Percentiles rank a stretch among this genome's conserved stretches.
Evolutionary conservation across 1,140 invertebrate genomes (phyloP).

Genomic region (Parapsyche elsis): DNA sequence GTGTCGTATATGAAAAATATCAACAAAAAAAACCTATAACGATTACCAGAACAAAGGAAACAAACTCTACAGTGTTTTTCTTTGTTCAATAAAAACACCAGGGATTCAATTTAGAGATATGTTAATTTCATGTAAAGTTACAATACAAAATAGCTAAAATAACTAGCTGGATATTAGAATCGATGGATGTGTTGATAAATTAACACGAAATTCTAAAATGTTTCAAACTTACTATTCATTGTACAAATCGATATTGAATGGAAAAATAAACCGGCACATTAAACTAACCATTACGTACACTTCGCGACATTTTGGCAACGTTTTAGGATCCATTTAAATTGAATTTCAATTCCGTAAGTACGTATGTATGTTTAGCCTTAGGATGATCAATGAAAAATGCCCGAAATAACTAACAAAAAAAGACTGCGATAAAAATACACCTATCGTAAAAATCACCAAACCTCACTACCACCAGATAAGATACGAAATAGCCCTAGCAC

Average conservation of each 20-base stretch:
- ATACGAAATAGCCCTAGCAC: background rate
- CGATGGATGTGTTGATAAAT: background rate
- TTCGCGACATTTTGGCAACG: background rate
- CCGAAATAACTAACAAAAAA: background rate
- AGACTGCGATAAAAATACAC: no score
- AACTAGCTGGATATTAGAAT: background rate
- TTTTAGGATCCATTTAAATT: background rate
- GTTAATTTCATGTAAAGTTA: no score
- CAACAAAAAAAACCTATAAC: background rate
- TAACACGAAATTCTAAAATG: background rate
- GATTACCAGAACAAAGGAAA: background rate
- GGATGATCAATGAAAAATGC: background rate
- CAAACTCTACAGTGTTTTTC: background rate
- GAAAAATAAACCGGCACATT: background rate
- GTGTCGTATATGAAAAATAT: no score
- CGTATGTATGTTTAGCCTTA: no score
- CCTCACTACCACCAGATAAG: background rate
- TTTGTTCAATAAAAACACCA: background rate
- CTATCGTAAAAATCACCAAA: no score
- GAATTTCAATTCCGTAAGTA: no score
- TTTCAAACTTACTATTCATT: background rate
- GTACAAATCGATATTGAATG: background rate
- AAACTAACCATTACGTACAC: background rate
- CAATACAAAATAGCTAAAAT: no score
- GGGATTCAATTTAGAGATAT: background rate